Evolutionary conservation across 1,140 invertebrate species (phyloP), one percentile per base, ranked within the genome.

Genomic region (Drosophila punjabiensis): DNA sequence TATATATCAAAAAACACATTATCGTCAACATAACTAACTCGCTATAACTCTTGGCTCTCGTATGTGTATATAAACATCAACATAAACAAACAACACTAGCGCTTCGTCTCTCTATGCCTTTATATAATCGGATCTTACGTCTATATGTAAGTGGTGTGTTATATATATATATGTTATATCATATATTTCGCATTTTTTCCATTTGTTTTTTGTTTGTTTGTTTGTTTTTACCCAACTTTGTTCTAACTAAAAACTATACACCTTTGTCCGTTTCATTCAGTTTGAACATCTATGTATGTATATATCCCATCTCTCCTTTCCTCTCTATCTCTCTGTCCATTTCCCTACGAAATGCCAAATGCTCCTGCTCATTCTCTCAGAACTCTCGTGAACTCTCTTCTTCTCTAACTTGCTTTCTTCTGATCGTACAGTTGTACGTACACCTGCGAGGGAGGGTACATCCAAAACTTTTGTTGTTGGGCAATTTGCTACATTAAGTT

Each of bases 191-290:
- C 61, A n/a, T n/a, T 68, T 76, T 41, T 47, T 45, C 32, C 48
- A 58, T 65, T 66, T 53, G 50, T 70, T 45, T 50, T 37, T 32
- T 33, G 11, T 9, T n/a, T 48, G 20, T 48, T 20, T 52, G 66
- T 63, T 60, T 70, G 28, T 77, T 53, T 78, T 41, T 82, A 39
- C 35, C 52, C 81, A 87, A 87, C 86, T 87, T 87, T 87, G 84
- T 81, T 89, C 85, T 89, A 89, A 85, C 85, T 89, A 90, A 89
- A 79, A 85, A 84, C 82, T 89, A 89, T 90, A 89, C 86, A 89
- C 86, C 78, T 67, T 77, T 78, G 47, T 81, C 82, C 82, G 75
- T 82, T 81, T 70, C 59, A 76, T 81, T 70, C 63, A 76, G 64
- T 67, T 83, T 56, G 50, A 78, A 83, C 77, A 76, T 58, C 55